Conservation (phyloP, 1,140 invertebrate species). For the Pachypsylla venusta region DNA sequence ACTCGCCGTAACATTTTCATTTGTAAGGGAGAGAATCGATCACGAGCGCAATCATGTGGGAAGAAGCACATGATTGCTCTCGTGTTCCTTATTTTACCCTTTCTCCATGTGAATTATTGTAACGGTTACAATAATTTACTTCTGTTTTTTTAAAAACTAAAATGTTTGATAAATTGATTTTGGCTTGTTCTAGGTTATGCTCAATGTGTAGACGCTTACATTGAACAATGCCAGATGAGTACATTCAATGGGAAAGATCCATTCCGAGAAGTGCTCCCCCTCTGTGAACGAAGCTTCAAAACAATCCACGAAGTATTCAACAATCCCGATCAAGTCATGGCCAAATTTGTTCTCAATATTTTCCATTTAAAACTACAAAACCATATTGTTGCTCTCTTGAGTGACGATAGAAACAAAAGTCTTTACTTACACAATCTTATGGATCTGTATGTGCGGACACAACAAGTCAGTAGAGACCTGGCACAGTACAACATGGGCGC, state of each 20-base stretch:
- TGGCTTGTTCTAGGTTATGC: slow-evolving; percentile 59
- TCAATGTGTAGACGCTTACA: slow-evolving; percentile 91
- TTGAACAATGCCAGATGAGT: slow-evolving; percentile 85
- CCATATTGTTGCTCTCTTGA: slow-evolving; percentile 61
- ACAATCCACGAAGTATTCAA: slow-evolving; percentile 83
- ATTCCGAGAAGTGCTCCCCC: slow-evolving; percentile 76
- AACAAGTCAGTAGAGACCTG: slow-evolving; percentile 47
- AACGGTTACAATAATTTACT: no score
- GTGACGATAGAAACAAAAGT: slow-evolving; percentile 64
- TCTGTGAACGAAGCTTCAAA: slow-evolving; percentile 77
- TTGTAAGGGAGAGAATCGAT: no score
- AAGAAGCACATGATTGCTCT: no score
- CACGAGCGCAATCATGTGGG: no score
- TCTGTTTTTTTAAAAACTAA: no score
- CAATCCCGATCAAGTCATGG: slow-evolving; percentile 96
- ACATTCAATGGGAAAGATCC: slow-evolving; percentile 67
- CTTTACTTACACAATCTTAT: slow-evolving; percentile 76
- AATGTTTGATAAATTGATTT: no score
- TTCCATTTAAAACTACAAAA: slow-evolving; percentile 83
- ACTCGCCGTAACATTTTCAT: no score
- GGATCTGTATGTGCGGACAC: slow-evolving; percentile 57
- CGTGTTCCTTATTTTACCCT: no score
- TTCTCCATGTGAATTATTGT: no score
- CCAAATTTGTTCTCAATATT: slow-evolving; percentile 92
- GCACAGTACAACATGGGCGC: slow-evolving; percentile 59